Evolutionary conservation across 2,888 invertebrate species (phyloP), one percentile per base, ranked within the genome.

Genomic region (Plebejus argus): DNA sequence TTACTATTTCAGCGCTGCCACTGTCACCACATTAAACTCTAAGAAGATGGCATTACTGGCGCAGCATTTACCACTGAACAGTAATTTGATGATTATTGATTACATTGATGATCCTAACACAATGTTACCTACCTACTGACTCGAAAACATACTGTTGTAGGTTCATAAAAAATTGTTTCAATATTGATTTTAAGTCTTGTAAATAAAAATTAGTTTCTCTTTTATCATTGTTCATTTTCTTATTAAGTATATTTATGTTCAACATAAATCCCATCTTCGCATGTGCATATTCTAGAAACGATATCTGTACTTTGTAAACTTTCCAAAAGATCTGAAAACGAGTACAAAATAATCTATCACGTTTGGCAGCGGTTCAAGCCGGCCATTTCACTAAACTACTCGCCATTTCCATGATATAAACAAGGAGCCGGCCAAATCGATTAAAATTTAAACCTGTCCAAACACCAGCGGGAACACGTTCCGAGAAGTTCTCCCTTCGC

Each of bases 321-420:
- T 33, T 66, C 15, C 33, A 66, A 28, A 66, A 66, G 6, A 66
- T 66, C 66, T 33, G 33, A 66, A 66, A 66, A 71, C 18, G 39
- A 39, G 35, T 71, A 71, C 35, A n/a, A 70, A 70, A 70, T 35
- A 35, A 35, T 20, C 71, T n/a, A 39, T 71, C 39, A 39, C 71
- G 10, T 39, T 71, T 71, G 71, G 71, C 71, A 39, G 35, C 71
- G 71, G n/a, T 71, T 39, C 70, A 71, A 71, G 35, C 39, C 39
- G 71, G 5, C 20, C 18, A n/a, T 39, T 71, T 39, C 35, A 66
- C 66, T 7, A 10, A 66, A 66, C 66, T 23, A 61, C 23, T 61
- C 33, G 35, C 39, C 35, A 71, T 39, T 71, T 39, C 35, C 39
- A 39, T 20, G n/a, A 71, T 39, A 39, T 39, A 71, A 39, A 35